These are phyloP conservation scores for Anoncus sp. DNA, from an alignment of 2,888 invertebrate species.

Conservation along the genomic window DNA sequence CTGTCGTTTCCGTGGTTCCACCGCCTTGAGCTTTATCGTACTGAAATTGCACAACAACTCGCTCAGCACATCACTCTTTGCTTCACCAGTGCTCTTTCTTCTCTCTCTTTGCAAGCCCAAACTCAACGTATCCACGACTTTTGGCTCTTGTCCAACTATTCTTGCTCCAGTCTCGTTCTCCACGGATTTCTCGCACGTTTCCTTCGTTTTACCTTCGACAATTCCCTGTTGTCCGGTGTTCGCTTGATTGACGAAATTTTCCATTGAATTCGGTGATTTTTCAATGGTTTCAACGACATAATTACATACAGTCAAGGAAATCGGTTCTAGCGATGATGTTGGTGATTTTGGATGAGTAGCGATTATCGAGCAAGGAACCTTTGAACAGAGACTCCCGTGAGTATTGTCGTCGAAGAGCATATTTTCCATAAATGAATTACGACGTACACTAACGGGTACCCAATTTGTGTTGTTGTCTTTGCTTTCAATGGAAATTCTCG, in stretches of 20 bases:
- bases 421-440: constrained; percentile 77
- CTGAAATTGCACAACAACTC: constrained; percentile 79
- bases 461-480: constrained; percentile 16
- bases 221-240: background rate
- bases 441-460: constrained; percentile 66
- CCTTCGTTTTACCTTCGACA: constrained; percentile 5
- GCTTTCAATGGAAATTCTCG: background rate
- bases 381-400: constrained; percentile 22
- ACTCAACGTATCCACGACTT: constrained; percentile 9
- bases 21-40: constrained; percentile 76
- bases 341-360: constrained; percentile 67
- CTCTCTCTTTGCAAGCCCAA: constrained; percentile 31
- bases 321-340: constrained; percentile 23
- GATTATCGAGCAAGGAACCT: constrained; percentile 63
- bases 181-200: constrained; percentile 31
- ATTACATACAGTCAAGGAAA: constrained; percentile 7
- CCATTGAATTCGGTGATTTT: background rate
- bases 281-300: constrained; percentile 20
- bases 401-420: constrained; percentile 73
- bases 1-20: constrained; percentile 56
- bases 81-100: constrained; percentile 70
- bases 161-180: constrained; percentile 37
- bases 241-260: constrained; percentile 13
- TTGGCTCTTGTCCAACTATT: constrained; percentile 45
- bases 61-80: constrained; percentile 76